phyloP scores from a whole-genome alignment of 2,113 vertebrate genomes.

The Dipodomys spectabilis region DNA sequence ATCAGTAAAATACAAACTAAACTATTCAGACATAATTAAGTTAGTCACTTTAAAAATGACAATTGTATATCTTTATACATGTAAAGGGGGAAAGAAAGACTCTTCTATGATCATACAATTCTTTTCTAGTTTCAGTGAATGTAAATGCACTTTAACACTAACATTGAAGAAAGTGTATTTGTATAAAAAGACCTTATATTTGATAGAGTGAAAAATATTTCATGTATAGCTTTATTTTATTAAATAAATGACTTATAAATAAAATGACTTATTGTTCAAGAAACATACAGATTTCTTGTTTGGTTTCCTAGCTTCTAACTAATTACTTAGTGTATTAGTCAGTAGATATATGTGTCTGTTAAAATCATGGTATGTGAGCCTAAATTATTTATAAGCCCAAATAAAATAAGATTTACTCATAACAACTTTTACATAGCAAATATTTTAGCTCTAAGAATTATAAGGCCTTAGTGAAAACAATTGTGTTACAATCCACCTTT shows the following conservation, averaged over 20 bases:
- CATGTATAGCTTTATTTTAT: neutral
- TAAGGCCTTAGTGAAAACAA: too few relatives aligned
- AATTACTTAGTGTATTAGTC: neutral
- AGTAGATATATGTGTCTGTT: neutral
- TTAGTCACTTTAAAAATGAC: neutral
- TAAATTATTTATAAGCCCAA: neutral
- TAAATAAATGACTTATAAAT: neutral
- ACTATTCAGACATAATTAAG: slow-evolving; percentile 21
- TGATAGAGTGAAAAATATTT: neutral
- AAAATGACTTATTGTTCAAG: neutral
- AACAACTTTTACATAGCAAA: too few relatives aligned
- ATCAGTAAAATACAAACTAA: slow-evolving; percentile 43
- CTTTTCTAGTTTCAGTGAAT: neutral
- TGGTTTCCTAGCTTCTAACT: neutral
- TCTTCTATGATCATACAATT: neutral
- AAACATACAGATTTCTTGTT: neutral
- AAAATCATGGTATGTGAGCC: neutral
- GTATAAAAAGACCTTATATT: neutral
- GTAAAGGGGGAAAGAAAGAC: slow-evolving; percentile 23
- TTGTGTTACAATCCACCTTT: too few relatives aligned
- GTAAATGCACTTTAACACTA: neutral
- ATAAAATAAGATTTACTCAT: neutral
- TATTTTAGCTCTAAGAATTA: too few relatives aligned
- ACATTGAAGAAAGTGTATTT: neutral
- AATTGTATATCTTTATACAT: neutral